A percentile compares a stretch with the other conserved stretches of the same genome.
Evolutionary conservation across 2,113 vertebrate species (phyloP).

Genomic region (Pteronura brasiliensis): DNA sequence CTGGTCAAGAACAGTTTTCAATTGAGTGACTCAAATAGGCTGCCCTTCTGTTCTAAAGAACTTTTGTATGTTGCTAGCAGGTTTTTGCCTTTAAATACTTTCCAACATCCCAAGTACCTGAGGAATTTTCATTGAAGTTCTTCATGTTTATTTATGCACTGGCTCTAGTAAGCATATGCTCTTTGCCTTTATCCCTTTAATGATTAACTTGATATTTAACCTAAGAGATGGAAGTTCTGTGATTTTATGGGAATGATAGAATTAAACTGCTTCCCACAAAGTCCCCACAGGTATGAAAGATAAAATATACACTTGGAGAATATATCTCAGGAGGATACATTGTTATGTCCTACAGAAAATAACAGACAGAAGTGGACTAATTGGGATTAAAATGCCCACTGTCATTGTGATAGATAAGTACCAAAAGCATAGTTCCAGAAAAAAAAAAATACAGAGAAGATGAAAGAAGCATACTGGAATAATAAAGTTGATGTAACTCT

Average conservation of each 20-base stretch:
- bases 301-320: slow-evolving; percentile 40
- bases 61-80: neutral
- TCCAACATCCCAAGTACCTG: neutral
- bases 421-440: neutral
- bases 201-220: slow-evolving; percentile 61
- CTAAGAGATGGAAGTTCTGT: slow-evolving; percentile 20
- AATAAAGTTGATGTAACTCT: neutral
- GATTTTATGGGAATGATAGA: slow-evolving; percentile 38
- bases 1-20: neutral
- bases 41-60: slow-evolving; percentile 24
- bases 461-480: neutral
- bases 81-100: slow-evolving; percentile 45
- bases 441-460: neutral
- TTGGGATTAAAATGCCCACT: neutral
- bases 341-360: neutral
- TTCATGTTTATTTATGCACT: slow-evolving; percentile 51
- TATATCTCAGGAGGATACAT: neutral
- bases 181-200: slow-evolving; percentile 52
- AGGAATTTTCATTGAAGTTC: slow-evolving; percentile 35
- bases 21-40: neutral
- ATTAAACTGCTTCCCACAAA: slow-evolving; percentile 30
- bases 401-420: neutral
- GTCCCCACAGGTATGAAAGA: neutral
- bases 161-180: neutral
- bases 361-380: neutral